These are phyloP conservation scores for Rhizomys pruinosus DNA, from an alignment of 2,113 vertebrate genomes.

Conservation along the genomic window DNA sequence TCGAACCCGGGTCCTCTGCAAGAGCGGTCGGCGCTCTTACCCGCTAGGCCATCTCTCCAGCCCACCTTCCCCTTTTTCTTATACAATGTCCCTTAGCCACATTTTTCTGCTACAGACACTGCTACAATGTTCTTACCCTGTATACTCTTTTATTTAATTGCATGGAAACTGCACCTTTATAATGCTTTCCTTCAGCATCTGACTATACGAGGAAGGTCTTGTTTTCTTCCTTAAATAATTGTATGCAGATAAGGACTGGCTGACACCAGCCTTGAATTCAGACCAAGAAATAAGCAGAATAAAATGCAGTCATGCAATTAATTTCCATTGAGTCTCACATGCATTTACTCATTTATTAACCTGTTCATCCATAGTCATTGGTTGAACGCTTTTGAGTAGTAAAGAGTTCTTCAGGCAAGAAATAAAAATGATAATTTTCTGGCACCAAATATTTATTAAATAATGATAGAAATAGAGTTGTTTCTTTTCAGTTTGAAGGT, in stretches of 20 bases:
- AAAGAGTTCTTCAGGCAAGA: not conserved
- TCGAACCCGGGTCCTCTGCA: no score
- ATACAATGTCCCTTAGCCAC: not conserved
- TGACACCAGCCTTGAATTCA: not conserved
- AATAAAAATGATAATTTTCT: not conserved
- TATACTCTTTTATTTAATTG: slow-evolving; percentile 19
- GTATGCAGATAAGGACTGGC: not conserved
- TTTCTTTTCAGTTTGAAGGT: not conserved
- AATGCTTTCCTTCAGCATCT: slow-evolving; percentile 45
- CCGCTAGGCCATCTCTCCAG: no score
- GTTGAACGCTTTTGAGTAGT: not conserved
- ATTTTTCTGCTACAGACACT: not conserved
- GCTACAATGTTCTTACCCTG: not conserved
- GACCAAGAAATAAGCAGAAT: not conserved
- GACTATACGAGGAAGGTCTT: slow-evolving; percentile 9
- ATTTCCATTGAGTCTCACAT: not conserved
- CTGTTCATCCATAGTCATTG: not conserved
- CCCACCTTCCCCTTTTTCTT: not conserved
- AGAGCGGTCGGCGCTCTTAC: no score
- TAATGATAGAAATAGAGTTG: no score
- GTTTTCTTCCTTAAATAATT: slow-evolving; percentile 3
- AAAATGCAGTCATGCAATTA: not conserved
- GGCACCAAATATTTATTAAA: not conserved
- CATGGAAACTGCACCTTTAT: not conserved
- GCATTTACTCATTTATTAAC: not conserved